These are phyloP conservation scores for Solen grandis DNA, from an alignment of 1,140 invertebrate genomes.

Conservation along the genomic window DNA sequence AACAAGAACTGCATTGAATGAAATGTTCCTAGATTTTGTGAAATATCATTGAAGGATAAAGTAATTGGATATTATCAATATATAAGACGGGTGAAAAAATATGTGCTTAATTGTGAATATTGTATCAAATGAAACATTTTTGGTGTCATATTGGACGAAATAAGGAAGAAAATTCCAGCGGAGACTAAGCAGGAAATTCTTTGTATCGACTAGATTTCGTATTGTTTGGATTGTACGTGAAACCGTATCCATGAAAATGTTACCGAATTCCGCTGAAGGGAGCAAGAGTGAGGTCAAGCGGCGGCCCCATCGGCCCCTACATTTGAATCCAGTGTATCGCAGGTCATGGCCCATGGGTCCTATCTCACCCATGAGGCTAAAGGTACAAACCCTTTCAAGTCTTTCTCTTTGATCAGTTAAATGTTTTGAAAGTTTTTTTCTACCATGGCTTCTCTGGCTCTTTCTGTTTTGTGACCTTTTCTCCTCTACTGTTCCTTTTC, in stretches of 20 bases:
- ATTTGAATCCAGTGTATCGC: constrained; percentile 36
- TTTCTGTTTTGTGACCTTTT: no score
- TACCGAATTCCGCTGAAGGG: neutral
- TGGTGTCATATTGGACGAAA: neutral
- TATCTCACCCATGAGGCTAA: constrained; percentile 34
- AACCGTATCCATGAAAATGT: constrained; percentile 34
- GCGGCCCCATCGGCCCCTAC: constrained; percentile 5
- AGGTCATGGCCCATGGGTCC: constrained; percentile 53
- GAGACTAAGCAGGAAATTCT: neutral
- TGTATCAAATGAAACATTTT: neutral
- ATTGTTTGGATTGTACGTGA: neutral
- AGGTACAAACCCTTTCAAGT: no score
- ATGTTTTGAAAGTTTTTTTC: no score
- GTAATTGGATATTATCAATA: no score
- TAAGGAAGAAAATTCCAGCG: neutral
- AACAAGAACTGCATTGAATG: no score
- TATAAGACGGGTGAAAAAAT: neutral
- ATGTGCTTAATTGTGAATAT: neutral
- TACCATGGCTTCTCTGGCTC: no score
- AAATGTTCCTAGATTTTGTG: no score
- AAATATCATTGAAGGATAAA: no score
- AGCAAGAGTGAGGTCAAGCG: constrained; percentile 36
- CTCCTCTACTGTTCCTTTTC: no score
- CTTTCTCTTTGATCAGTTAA: no score
- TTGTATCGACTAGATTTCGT: neutral